Evolutionary conservation across 1,140 invertebrate species (phyloP), one percentile per base, ranked within the genome.

Genomic region (Microplitis mediator): DNA sequence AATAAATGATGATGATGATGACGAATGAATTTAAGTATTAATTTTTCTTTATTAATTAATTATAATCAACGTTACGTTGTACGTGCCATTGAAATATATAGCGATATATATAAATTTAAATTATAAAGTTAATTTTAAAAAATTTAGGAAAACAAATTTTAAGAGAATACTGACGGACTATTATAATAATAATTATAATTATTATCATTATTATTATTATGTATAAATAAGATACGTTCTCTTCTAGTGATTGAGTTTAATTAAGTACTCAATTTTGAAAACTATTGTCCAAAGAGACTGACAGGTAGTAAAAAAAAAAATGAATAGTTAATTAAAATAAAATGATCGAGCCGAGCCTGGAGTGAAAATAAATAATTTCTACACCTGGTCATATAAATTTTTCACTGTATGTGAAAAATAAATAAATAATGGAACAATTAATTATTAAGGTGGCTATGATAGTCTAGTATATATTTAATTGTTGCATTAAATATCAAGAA

Each of bases 391-490:
- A 56, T 31, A 13, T 14, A 54, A 67, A 34, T n/a, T 32, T 50
- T 11, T 9, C 52, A 51, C 34, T 31, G 45, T 23, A 52, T 32
- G 63, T 65, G 45, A 14, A 36, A 65, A 65, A 51, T 13, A 39
- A 63, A 61, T 31, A 61, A 23, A 50, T 51, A 66, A 66, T 34
- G 65, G 65, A 67, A 67, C 65, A 67, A 67, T 67, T 67, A 67
- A 67, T 54, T n/a, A 56, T 54, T 69, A 69, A 69, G 67, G 54
- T 34, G 67, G 35, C 67, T 69, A 69, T 69, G 52, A 69, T 69
- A 69, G 67, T 69, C 34, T 67, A 51, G 52, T 54, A 54, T 54
- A 67, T 67, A 67, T 31, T 67, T 67, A 54, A 67, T 54, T 16
- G 23, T 36, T 63, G 63, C 63, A 65, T 65, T 67, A 56, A 67